A percentile compares a stretch with the other conserved stretches of the same genome.
phyloP scores from a whole-genome alignment of 1,140 invertebrate species.

The Plectrocnemia conspersa region DNA sequence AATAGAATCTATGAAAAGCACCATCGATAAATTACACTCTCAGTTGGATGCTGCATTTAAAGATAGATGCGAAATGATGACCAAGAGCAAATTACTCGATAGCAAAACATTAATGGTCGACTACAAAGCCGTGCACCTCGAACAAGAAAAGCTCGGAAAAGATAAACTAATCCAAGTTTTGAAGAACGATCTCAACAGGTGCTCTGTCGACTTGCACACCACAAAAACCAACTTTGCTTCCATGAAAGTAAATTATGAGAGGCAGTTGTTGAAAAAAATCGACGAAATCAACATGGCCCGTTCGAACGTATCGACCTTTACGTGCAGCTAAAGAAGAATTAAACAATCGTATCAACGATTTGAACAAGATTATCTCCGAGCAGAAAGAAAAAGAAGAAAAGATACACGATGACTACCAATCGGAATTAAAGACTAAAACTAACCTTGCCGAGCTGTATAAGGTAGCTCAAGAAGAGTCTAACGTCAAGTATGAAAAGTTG shows the following conservation, averaged over 20 bases:
- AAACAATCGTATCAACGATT: constrained; percentile 63
- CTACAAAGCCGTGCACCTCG: constrained; percentile 75
- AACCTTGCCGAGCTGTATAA: constrained; percentile 83
- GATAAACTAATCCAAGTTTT: constrained; percentile 71
- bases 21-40: constrained; percentile 56
- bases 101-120: constrained; percentile 72
- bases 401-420: constrained; percentile 74
- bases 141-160: constrained; percentile 70
- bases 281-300: constrained; percentile 71
- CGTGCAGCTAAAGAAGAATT: constrained; percentile 65
- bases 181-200: constrained; percentile 69
- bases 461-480: constrained; percentile 68
- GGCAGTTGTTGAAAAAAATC: constrained; percentile 68
- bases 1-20: constrained; percentile 62
- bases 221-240: constrained; percentile 69
- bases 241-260: constrained; percentile 67
- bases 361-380: constrained; percentile 69
- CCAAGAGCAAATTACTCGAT: constrained; percentile 72
- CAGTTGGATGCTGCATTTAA: constrained; percentile 65
- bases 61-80: constrained; percentile 77
- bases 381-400: constrained; percentile 69
- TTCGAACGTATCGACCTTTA: constrained; percentile 57
- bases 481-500: constrained; percentile 70
- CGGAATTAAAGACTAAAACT: constrained; percentile 78
- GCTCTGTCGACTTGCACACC: constrained; percentile 70